Evolutionary conservation across 37 sponge, comb jelly and placozoan species (phyloP).

Genomic region (Hexactinellida sp.): DNA sequence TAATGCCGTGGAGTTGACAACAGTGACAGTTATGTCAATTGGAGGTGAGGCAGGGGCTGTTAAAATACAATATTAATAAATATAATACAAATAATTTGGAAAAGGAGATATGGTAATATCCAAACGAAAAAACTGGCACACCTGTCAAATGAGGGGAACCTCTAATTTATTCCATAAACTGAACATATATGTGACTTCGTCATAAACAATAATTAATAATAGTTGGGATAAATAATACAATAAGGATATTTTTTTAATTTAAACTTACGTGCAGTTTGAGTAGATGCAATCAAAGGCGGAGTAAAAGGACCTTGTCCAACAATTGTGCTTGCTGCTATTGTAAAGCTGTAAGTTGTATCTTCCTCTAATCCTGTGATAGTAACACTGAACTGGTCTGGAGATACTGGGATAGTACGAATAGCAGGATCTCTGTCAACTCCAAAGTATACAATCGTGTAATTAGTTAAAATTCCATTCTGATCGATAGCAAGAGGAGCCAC

Average conservation of each 20-base stretch:
- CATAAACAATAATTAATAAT: too few relatives aligned
- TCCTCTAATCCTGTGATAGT: neutral
- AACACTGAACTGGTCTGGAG: neutral
- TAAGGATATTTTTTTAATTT: too few relatives aligned
- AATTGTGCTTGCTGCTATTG: neutral
- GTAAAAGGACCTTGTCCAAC: neutral
- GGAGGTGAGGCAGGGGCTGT: neutral
- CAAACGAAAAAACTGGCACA: neutral
- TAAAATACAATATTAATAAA: neutral
- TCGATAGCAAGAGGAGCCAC: neutral
- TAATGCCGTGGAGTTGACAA: neutral
- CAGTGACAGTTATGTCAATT: neutral
- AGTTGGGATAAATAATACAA: neutral
- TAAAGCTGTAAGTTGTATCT: neutral
- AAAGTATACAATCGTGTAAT: neutral
- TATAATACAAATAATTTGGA: neutral
- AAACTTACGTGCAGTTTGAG: neutral
- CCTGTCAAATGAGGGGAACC: neutral
- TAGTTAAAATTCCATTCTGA: neutral
- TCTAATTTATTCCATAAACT: neutral
- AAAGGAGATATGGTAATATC: neutral
- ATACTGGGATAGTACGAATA: neutral
- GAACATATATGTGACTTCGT: too few relatives aligned
- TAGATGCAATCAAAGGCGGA: neutral
- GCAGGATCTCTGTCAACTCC: neutral